phyloP scores from a whole-genome alignment of 2,113 vertebrate genomes.

The Ceyx melanurus region DNA sequence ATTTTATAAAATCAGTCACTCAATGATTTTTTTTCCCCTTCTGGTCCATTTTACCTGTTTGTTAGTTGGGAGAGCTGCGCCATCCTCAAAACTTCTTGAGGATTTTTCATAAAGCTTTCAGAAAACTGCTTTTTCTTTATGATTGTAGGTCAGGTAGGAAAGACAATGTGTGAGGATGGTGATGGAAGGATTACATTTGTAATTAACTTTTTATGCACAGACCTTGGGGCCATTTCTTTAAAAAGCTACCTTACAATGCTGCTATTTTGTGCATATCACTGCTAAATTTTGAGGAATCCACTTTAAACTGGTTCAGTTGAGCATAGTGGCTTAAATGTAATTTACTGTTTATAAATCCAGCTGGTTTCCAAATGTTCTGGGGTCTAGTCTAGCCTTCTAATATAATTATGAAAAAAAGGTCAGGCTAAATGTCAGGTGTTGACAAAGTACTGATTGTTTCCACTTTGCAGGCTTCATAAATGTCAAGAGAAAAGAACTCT shows the following conservation, averaged over 20 bases:
- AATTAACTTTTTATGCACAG: background rate
- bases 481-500: constrained; percentile 68
- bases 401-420: constrained; percentile 68
- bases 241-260: background rate
- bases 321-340: background rate
- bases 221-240: background rate
- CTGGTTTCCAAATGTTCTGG: constrained; percentile 68
- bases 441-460: constrained; percentile 73
- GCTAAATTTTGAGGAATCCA: background rate
- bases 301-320: background rate
- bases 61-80: background rate
- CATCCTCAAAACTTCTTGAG: background rate
- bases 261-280: background rate
- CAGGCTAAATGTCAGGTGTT: constrained; percentile 70
- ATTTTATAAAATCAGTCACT: background rate
- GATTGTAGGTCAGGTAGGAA: background rate
- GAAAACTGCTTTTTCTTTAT: background rate
- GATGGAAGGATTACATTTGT: background rate
- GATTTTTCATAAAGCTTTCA: background rate
- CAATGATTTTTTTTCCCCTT: background rate
- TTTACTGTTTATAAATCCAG: constrained; percentile 57
- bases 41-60: background rate
- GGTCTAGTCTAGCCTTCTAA: constrained; percentile 60
- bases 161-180: background rate
- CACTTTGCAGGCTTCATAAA: constrained; percentile 71